Evolutionary conservation across 2,888 invertebrate genomes (phyloP), one percentile per base, ranked within the genome.

Genomic region (Cheilosia impressa): DNA sequence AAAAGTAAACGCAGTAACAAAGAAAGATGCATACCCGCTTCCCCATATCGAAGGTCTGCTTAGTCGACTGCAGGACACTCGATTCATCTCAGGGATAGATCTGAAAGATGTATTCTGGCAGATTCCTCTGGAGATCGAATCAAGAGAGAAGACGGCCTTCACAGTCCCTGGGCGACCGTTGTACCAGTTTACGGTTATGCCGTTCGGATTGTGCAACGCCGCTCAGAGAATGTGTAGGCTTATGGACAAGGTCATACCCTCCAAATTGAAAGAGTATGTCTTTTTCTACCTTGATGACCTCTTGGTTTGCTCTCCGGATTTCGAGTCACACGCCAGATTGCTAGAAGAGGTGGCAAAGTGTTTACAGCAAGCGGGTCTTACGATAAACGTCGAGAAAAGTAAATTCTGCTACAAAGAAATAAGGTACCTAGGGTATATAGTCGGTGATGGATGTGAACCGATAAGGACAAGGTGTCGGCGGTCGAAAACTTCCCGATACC

Each of bases 371-470:
- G 31, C 31, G 9, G 31, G 31, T 9, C 31, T 31, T 5, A 31
- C 57, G 0, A 57, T 57, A 1, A 57, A 57, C 10, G 57, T 57
- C 17, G 57, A 31, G 7, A 57, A 57, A 19, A 57, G 57, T 2
- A 57, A 57, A 19, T 57, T 31, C 7, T 31, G 31, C 31, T 9
- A 31, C 9, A 31, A 31, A 31, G 31, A 31, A 31, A 31, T 31
- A 9, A 31, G 2, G 31, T 31, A 31, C 31, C 31, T 31, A 31
- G 31, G 31, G 9, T 57, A 15, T 57, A 34, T 57, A 34, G 15
- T 34, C 34, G 34, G 57, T 31, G 57, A 57, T 57, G 34, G 57
- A 6, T 34, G 34, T 9, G 31, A 31, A 31, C 31, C 31, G 31
- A 31, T 31, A 31, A 31, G 2, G 31, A 31, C 9, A 31, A 31